Base-by-base conservation (phyloP, 2,113 vertebrate species). In the Tinamus guttatus region DNA sequence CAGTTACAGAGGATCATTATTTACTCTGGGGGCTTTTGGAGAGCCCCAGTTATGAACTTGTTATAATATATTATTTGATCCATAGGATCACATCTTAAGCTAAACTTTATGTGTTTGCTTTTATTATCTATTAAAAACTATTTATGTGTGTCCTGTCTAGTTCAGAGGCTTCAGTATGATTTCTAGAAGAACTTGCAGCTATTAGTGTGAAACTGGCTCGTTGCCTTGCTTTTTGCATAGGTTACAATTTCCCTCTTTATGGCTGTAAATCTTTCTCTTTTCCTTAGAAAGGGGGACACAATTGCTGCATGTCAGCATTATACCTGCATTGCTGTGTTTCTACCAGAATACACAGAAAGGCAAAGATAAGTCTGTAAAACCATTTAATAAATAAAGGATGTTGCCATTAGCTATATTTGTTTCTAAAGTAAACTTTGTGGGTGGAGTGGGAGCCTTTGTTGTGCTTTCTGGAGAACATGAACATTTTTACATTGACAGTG, bases 401-500 rank as follows among this genome's bases (percentile, higher is more conserved):
- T 65, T 76, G 5, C 34, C 27, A 34, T 38, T 38, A 69, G 6
- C 11, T 67, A 10, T 16, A 22, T 18, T 63, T 58, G 8, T 1
- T 24, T 64, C 83, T 74, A 32, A 89, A 81, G 18, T 41, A 84
- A 60, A 51, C 0, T 38, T 81, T 62, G 2, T 62, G 74, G 36
- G 17, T 67, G 68, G 58, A 7, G 1, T 27, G 27, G 2, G 2
- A 34, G 73, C 80, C 30, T 62, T 58, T 38, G 21, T 16, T n/a
- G 59, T 9, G 5, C 67, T 90, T 32, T 51, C 9, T 49, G 30
- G 65, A 78, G 15, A 90, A 45, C 3, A 59, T 1, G 0, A 69
- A 28, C 8, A 36, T 21, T 64, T 82, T 84, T 2, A 9, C 20
- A 30, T 43, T 12, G 1, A 0, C 78, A 38, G 40, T 6, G 10